Evolutionary conservation across 2,888 invertebrate genomes (phyloP).

Genomic region (Chironomus riparius): DNA sequence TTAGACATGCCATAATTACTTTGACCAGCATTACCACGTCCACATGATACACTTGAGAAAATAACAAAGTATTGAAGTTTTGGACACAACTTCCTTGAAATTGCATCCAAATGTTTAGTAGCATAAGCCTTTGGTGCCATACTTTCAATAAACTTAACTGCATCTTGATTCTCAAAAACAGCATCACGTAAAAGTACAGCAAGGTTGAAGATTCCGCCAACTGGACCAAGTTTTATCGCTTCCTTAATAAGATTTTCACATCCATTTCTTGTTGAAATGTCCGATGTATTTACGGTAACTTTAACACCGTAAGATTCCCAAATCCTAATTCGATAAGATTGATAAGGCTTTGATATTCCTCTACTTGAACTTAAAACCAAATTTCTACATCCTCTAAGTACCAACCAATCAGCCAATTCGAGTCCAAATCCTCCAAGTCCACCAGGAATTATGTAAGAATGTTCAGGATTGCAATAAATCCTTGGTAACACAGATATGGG

Average conservation of each 20-base stretch:
- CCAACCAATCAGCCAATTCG: conserved; percentile 79
- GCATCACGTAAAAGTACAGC: conserved; percentile 73
- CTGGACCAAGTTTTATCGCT: conserved; percentile 54
- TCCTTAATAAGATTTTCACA: conserved; percentile 57
- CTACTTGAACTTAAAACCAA: conserved; percentile 71
- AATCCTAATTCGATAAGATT: conserved; percentile 60
- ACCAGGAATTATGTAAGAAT: conserved; percentile 55
- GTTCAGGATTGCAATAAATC: conserved; percentile 35
- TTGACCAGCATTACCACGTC: conserved; percentile 85
- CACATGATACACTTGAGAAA: conserved; percentile 86
- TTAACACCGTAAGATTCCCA: conserved; percentile 65
- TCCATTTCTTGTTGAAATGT: conserved; percentile 61
- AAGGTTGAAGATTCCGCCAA: conserved; percentile 85
- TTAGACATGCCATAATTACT: conserved; percentile 86
- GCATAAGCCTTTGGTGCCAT: conserved; percentile 73
- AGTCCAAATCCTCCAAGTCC: conserved; percentile 90
- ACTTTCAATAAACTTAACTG: conserved; percentile 57
- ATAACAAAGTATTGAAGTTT: conserved; percentile 67
- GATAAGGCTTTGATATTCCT: conserved; percentile 75
- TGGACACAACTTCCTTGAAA: conserved; percentile 51
- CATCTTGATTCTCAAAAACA: conserved; percentile 66
- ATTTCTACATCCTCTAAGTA: conserved; percentile 69
- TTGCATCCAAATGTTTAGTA: conserved; percentile 64
- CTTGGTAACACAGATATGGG: conserved; percentile 36
- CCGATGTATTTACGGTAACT: conserved; percentile 58